A percentile compares a stretch with the other conserved stretches of the same genome.
These are phyloP conservation scores for Drosophila macrospina DNA, from an alignment of 2,888 invertebrate genomes.

Conservation along the genomic window DNA sequence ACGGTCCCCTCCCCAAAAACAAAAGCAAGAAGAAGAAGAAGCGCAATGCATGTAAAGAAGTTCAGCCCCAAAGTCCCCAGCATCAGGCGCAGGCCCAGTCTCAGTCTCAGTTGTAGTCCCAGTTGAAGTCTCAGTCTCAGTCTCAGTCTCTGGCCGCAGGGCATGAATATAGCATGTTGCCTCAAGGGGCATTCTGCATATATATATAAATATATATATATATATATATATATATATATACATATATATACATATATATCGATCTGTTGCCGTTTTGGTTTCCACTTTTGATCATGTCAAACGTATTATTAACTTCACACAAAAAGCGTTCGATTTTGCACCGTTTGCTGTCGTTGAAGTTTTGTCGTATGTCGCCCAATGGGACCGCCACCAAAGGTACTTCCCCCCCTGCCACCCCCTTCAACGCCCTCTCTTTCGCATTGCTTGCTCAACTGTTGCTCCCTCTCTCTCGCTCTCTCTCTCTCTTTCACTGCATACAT, in stretches of 20 bases:
- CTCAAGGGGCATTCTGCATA: constrained; percentile 78
- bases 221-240: constrained; percentile 60
- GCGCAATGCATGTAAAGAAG: constrained; percentile 67
- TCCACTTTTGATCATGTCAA: constrained; percentile 77
- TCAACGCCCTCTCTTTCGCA: not conserved
- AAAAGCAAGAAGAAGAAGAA: too few relatives aligned
- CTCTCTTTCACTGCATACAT: constrained; percentile 42
- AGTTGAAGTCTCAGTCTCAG: not conserved
- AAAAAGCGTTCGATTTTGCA: constrained; percentile 85
- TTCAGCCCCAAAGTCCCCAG: constrained; percentile 2
- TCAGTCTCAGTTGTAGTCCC: not conserved
- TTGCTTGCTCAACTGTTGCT: not conserved
- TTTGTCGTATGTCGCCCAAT: constrained; percentile 77
- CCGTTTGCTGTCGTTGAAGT: constrained; percentile 81
- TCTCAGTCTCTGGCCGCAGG: not conserved
- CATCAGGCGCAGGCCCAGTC: not conserved
- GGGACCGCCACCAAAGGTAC: constrained; percentile 67
- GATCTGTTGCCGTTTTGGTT: constrained; percentile 8
- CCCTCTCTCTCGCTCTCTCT: constrained; percentile 10
- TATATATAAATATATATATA: constrained; percentile 42
- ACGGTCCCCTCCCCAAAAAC: constrained; percentile 53
- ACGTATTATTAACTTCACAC: constrained; percentile 85
- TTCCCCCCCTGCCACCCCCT: not conserved
- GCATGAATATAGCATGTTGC: constrained; percentile 27
- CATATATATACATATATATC: constrained; percentile 7